Evolutionary conservation across 2,797 vertebrate genomes (phyloP), one percentile per base, ranked within the genome.

Genomic region (Botia almorhae): DNA sequence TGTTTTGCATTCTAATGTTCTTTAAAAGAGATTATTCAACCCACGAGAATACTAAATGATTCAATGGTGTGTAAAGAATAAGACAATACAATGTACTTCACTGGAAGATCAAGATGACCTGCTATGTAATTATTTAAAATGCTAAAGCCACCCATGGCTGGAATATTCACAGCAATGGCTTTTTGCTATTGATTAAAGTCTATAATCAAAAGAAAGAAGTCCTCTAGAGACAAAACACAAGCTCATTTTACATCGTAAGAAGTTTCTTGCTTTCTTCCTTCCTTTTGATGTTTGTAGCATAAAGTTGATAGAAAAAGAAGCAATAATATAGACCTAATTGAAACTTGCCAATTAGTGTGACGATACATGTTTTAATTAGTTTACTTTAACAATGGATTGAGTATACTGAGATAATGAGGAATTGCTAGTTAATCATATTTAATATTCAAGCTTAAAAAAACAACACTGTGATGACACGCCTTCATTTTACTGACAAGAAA

Each of bases 101-200:
- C 43, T 17, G 39, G 23, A 67, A 56, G 39, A 64, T 74, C 14
- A 4, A 81, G 74, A 82, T 71, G 65, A 80, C 70, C 82, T 65
- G 29, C 70, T 69, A 58, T 56, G 64, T 72, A 83, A 85, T 84
- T 84, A 78, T 51, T 56, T 65, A 56, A 78, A 80, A 68, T 58
- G 61, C 51, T 74, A 68, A n/a, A 48, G 46, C 29, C 70, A 58
- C 56, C 72, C 21, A 14, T 48, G 60, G 29, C 58, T 29, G 36
- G 3, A 56, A 55, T 56, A 46, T 46, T 61, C 36, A 64, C 7
- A 21, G 56, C 21, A 51, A 76, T 36, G 21, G 12, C 26, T 23
- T 63, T 64, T 60, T 50, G 21, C 26, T 48, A 68, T 60, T 68
- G 51, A 80, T 80, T 68, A 17, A 74, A 60, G 53, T 56, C 19